A percentile compares a stretch with the other conserved stretches of the same genome.
Conservation (phyloP, 2,888 invertebrate genomes). For the Cantharis rustica region DNA sequence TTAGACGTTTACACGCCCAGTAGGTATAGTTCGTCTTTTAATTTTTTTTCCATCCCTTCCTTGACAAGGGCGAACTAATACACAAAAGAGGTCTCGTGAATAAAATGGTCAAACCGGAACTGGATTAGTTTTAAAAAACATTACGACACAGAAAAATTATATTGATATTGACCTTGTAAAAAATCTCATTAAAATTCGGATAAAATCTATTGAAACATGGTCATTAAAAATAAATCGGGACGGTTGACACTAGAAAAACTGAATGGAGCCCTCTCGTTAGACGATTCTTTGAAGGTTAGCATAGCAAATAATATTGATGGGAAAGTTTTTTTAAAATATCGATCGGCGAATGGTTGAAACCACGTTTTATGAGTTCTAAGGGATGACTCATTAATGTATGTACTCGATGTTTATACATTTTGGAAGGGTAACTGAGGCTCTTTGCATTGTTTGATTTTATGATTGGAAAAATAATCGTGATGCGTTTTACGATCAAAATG, state of each 20-base stretch:
- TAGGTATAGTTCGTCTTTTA: neutral
- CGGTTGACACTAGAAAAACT: neutral
- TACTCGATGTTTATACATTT: neutral
- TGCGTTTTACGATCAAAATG: neutral
- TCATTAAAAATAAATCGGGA: neutral
- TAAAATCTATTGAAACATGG: neutral
- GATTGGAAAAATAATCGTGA: neutral
- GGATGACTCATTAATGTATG: neutral
- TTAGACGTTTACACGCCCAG: neutral
- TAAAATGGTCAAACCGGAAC: neutral
- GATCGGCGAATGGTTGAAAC: neutral
- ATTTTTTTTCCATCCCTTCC: neutral
- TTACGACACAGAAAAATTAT: neutral
- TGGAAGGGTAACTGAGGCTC: neutral
- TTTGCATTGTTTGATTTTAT: neutral
- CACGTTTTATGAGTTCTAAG: neutral
- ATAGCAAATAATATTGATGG: neutral
- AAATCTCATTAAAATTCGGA: neutral
- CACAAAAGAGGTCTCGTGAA: neutral
- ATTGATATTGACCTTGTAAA: neutral
- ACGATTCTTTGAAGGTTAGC: neutral
- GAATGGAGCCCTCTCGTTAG: neutral
- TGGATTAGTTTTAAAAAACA: neutral
- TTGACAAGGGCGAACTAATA: neutral
- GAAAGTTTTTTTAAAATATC: neutral